Conservation (phyloP, 2,113 vertebrate species). For the Vulpes lagopus region DNA sequence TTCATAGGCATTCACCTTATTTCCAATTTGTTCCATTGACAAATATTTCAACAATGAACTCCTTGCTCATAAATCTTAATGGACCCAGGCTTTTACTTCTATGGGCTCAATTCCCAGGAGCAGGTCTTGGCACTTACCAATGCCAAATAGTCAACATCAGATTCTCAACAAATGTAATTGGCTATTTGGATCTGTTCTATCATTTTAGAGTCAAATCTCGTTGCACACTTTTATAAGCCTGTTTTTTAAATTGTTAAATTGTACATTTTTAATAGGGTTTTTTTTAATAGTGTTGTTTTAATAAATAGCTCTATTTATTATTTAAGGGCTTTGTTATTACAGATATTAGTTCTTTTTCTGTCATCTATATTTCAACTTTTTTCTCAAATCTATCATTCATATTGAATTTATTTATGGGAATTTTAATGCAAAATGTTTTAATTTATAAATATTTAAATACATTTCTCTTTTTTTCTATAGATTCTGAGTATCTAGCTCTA, state of each 20-base stretch:
- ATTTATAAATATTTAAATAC: conserved; percentile 27
- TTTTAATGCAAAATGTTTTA: not conserved
- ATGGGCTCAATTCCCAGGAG: not conserved
- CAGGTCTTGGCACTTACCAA: not conserved
- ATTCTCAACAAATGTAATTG: not conserved
- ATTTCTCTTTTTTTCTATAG: not conserved
- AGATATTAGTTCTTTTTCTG: not conserved
- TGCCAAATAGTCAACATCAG: not conserved
- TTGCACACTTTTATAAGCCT: not conserved
- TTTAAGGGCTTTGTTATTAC: not conserved
- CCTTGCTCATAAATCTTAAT: conserved; percentile 21
- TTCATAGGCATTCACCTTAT: not conserved
- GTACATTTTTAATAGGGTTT: not conserved
- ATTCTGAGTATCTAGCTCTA: not conserved
- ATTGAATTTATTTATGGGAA: not conserved
- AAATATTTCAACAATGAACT: conserved; percentile 24
- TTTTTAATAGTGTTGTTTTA: not conserved
- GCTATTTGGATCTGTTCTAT: not conserved
- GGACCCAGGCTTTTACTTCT: conserved; percentile 7
- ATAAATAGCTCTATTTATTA: conserved; percentile 7
- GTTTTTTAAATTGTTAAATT: not conserved
- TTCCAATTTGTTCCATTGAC: not conserved
- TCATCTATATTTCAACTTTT: not conserved
- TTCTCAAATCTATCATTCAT: not conserved
- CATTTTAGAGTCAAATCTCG: not conserved